phyloP scores from a whole-genome alignment of 2,797 vertebrate species.

The Cetoscarus ocellatus region DNA sequence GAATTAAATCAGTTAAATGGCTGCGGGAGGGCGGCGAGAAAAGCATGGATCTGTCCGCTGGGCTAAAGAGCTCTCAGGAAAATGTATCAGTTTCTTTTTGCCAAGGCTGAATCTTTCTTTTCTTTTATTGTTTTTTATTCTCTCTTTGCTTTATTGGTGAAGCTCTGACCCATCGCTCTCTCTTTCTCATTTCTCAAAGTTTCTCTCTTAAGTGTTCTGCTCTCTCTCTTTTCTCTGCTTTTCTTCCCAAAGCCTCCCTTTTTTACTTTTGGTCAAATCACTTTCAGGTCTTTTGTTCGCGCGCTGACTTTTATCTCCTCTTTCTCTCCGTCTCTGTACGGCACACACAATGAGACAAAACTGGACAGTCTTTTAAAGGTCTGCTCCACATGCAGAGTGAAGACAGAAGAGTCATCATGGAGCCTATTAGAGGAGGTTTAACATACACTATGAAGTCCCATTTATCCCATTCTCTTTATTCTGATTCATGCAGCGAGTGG shows the following conservation, averaged over 20 bases:
- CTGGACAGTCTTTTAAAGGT: slow-evolving; percentile 17
- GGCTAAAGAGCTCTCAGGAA: slow-evolving; percentile 72
- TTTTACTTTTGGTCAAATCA: slow-evolving; percentile 46
- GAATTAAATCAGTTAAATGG: slow-evolving; percentile 78
- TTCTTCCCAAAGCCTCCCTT: slow-evolving; percentile 19
- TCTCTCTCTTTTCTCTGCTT: slow-evolving; percentile 46
- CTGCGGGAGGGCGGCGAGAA: slow-evolving; percentile 57
- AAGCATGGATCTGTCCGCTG: slow-evolving; percentile 60
- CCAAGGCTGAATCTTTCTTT: slow-evolving; percentile 58
- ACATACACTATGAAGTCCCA: slow-evolving; percentile 20
- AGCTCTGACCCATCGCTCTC: slow-evolving; percentile 63
- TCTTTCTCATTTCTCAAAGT: slow-evolving; percentile 73
- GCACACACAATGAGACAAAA: slow-evolving; percentile 12
- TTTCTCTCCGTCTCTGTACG: slow-evolving; percentile 23
- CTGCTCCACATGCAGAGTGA: slow-evolving; percentile 3
- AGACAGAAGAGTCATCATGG: slow-evolving; percentile 16
- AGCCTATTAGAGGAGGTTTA: slow-evolving; percentile 31
- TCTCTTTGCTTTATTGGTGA: slow-evolving; percentile 57
- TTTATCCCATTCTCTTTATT: slow-evolving; percentile 28
- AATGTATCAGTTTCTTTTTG: slow-evolving; percentile 58
- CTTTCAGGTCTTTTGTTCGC: slow-evolving; percentile 46
- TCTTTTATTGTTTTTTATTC: background rate
- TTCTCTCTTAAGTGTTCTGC: slow-evolving; percentile 70
- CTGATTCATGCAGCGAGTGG: slow-evolving; percentile 4
- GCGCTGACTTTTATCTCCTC: slow-evolving; percentile 49